Evolutionary conservation across 2,888 invertebrate genomes (phyloP), one percentile per base, ranked within the genome.

Genomic region (Xiphydria camelus): DNA sequence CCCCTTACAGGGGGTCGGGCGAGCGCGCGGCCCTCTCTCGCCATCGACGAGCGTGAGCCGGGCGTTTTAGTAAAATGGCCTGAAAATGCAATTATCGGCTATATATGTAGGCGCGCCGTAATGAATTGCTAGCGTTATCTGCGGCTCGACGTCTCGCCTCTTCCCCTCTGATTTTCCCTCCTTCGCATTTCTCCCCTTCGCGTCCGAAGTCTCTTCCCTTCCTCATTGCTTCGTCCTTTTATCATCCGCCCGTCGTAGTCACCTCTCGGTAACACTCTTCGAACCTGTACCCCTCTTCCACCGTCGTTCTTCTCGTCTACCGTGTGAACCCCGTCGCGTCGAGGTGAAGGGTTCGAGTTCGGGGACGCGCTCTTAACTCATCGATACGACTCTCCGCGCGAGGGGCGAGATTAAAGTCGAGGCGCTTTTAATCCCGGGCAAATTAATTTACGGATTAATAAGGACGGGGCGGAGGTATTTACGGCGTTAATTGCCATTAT

Each of bases 81-180:
- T 67, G 70, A 68, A 72, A 72, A 71, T 72, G 66, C 66, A 70
- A 73, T 73, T 73, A 73, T 73, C 71, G 69, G 62, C 70, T 71
- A 66, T 71, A n/a, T n/a, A n/a, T n/a, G n/a, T n/a, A 71, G 72
- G 68, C 70, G 71, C 62, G 63, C 62, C 59, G 52, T 70, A 73
- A 73, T 71, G 70, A 71, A 73, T 70, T 68, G 68, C 63, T 53
- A 57, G 59, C 65, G 64, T 68, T 69, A 66, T 70, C 65, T 66
- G 53, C 50, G 35, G 49, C 51, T 51, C 43, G 43, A 42, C 22
- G 43, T 33, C 29, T 14, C 15, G 2, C 9, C 29, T 29, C 29
- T 29, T 2, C 15, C 12, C 15, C 29, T 29, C 29, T 10, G 6
- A 9, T 12, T 15, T 20, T 15, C 17, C 26, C 32, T 29, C 19